Percentiles rank a stretch among this genome's conserved stretches.
Conservation (phyloP, 2,113 vertebrate species). For the Scophthalmus maximus region DNA sequence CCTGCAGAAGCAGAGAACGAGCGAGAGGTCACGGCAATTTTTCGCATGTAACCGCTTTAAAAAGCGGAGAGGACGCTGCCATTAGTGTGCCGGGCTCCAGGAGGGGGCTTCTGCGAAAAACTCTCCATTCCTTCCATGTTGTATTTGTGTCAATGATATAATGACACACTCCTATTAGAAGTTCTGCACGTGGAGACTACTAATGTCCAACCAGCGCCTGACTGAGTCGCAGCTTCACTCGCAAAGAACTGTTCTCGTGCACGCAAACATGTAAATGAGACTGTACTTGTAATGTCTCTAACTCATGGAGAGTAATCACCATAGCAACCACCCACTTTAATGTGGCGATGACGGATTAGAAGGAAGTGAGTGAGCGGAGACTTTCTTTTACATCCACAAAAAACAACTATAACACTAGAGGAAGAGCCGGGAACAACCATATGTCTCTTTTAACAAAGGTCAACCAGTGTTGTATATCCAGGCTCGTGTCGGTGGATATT, state of each 20-base stretch:
- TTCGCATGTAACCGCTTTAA: slow-evolving; percentile 9
- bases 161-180: background rate
- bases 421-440: too few relatives aligned
- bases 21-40: background rate
- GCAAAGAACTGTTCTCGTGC: too few relatives aligned
- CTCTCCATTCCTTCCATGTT: background rate
- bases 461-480: background rate
- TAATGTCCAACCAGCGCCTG: slow-evolving; percentile 8
- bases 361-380: slow-evolving; percentile 17
- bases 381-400: background rate
- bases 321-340: background rate
- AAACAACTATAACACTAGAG: too few relatives aligned
- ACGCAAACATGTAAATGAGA: slow-evolving; percentile 40
- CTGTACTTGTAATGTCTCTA: slow-evolving; percentile 28
- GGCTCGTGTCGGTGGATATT: too few relatives aligned
- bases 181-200: background rate
- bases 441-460: too few relatives aligned
- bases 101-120: too few relatives aligned
- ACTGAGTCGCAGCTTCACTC: too few relatives aligned
- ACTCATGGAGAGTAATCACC: slow-evolving; percentile 54
- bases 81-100: too few relatives aligned
- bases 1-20: background rate
- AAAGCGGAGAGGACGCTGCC: slow-evolving; percentile 10
- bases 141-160: background rate
- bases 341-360: background rate